Conservation (phyloP, 2,797 vertebrate genomes). For the Siniperca undulata region DNA sequence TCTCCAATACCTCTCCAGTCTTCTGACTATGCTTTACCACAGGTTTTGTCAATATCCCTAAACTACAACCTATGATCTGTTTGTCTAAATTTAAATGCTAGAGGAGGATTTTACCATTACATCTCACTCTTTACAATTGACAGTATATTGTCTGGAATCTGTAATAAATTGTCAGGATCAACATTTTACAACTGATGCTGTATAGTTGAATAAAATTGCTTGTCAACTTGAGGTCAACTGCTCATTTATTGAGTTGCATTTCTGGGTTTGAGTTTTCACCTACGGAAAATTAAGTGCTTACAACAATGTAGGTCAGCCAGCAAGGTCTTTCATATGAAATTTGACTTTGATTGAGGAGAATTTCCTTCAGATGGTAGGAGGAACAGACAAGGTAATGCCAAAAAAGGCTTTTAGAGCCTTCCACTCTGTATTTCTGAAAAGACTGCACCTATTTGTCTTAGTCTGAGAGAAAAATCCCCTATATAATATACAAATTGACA, state of each 20-base stretch:
- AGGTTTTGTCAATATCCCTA: background rate
- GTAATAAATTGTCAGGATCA: background rate
- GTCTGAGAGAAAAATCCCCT: background rate
- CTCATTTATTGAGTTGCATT: too few relatives aligned
- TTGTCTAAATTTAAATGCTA: background rate
- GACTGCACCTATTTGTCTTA: background rate
- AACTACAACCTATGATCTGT: background rate
- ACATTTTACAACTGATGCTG: background rate
- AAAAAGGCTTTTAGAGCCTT: background rate
- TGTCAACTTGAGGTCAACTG: too few relatives aligned
- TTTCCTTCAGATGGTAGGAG: background rate
- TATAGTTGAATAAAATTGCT: background rate
- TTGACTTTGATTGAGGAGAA: background rate
- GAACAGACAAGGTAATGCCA: background rate
- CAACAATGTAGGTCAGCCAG: too few relatives aligned
- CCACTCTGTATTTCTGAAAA: background rate
- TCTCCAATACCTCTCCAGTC: background rate
- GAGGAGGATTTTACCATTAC: background rate
- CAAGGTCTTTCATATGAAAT: too few relatives aligned
- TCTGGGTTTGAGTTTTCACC: too few relatives aligned
- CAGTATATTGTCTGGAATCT: background rate
- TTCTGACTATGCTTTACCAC: background rate
- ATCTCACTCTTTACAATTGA: background rate
- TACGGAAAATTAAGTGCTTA: too few relatives aligned
- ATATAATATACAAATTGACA: background rate